phyloP scores from a whole-genome alignment of 2,113 vertebrate genomes.

The Chloroceryle aenea region DNA sequence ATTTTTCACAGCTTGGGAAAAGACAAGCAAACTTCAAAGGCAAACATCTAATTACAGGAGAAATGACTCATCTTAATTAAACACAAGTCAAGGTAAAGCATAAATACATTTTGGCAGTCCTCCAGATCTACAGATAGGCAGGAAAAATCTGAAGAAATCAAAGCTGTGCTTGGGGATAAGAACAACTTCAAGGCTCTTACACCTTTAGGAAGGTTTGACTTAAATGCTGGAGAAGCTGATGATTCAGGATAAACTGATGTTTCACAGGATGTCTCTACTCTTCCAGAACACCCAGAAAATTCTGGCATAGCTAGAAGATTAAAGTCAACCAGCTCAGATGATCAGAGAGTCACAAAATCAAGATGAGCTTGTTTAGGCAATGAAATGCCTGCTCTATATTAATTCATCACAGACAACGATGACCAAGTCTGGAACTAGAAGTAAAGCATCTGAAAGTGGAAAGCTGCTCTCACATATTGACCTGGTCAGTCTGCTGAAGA shows the following conservation, averaged over 20 bases:
- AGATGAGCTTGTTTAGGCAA: background rate
- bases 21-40: background rate
- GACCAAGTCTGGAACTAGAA: background rate
- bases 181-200: background rate
- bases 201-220: background rate
- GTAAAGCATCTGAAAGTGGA: background rate
- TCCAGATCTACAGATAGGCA: background rate
- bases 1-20: background rate
- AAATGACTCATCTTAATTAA: slow-evolving; percentile 4
- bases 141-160: background rate
- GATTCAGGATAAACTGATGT: background rate
- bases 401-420: background rate
- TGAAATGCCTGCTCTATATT: no score
- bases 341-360: background rate
- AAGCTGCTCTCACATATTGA: background rate
- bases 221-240: background rate
- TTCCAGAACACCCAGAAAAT: background rate
- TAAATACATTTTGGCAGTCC: background rate
- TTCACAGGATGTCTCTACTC: background rate
- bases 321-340: background rate
- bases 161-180: background rate
- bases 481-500: background rate
- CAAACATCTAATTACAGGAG: background rate
- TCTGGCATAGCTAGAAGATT: background rate
- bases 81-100: background rate